Percentiles rank a stretch among this genome's conserved stretches.
phyloP scores from a whole-genome alignment of 1,140 invertebrate species.

The Aphidius ervi region DNA sequence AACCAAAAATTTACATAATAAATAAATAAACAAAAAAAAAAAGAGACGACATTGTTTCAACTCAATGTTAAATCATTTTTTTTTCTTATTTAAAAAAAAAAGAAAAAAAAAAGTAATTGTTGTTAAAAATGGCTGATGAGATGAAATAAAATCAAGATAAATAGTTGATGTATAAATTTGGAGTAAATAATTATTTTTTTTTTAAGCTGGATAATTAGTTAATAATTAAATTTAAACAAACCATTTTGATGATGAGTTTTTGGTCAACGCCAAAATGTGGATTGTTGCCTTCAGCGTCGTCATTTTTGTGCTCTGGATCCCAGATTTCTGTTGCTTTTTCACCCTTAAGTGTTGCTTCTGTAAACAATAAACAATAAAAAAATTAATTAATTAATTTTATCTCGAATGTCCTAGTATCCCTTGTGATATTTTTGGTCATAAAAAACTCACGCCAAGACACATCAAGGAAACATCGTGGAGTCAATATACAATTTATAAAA shows the following conservation, averaged over 20 bases:
- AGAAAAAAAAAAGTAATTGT: too few species aligned
- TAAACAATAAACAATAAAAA: conserved; percentile 23
- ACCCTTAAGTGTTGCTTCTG: conserved; percentile 46
- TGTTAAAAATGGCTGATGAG: too few species aligned
- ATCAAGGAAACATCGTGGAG: background rate
- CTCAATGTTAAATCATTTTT: too few species aligned
- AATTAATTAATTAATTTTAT: conserved; percentile 9
- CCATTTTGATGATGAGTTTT: conserved; percentile 53
- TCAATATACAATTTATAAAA: background rate
- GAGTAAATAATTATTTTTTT: too few species aligned
- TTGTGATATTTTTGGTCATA: background rate
- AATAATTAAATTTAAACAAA: conserved; percentile 21
- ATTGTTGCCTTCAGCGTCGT: conserved; percentile 42
- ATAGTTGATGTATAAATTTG: too few species aligned
- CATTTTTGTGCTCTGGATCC: conserved; percentile 50
- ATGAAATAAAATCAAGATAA: too few species aligned
- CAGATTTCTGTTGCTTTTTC: conserved; percentile 44
- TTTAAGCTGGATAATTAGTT: too few species aligned
- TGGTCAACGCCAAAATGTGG: conserved; percentile 50
- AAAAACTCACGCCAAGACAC: too few species aligned
- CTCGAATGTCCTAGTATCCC: background rate
- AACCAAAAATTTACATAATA: too few species aligned
- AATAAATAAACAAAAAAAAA: too few species aligned
- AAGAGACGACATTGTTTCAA: too few species aligned
- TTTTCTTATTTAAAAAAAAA: too few species aligned